These are phyloP conservation scores for Platycheirus rosarum DNA, from an alignment of 2,888 invertebrate species.

Conservation along the genomic window DNA sequence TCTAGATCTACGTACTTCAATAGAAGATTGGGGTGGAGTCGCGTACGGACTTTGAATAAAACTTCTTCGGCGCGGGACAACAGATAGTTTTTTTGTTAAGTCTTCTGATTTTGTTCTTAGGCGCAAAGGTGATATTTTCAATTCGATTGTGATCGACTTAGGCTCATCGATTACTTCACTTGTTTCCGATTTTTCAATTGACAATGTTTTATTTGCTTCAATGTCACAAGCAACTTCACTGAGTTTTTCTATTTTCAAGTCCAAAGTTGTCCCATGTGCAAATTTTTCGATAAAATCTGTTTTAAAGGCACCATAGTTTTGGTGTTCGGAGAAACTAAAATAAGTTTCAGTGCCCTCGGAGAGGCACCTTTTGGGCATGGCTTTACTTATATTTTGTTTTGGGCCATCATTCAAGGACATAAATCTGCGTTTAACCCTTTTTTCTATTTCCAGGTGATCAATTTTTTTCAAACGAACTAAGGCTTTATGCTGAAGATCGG, in stretches of 20 bases:
- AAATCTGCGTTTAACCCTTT: background rate
- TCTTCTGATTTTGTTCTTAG: slow-evolving; percentile 38
- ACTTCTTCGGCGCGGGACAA: slow-evolving; percentile 6
- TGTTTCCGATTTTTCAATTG: too few species aligned
- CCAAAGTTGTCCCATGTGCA: background rate
- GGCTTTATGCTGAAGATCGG: background rate
- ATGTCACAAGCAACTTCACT: too few species aligned
- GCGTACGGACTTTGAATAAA: background rate
- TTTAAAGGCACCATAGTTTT: background rate
- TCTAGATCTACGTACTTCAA: background rate
- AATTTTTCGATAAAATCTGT: background rate
- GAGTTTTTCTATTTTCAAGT: too few species aligned
- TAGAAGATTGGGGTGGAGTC: background rate
- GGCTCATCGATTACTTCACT: background rate
- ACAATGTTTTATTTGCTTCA: background rate
- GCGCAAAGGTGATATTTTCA: background rate
- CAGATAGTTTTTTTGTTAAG: slow-evolving; percentile 4
- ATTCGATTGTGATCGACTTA: too few species aligned
- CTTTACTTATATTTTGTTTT: background rate
- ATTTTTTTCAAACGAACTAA: background rate
- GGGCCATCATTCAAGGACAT: slow-evolving; percentile 13
- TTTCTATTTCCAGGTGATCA: background rate
- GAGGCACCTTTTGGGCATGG: slow-evolving; percentile 17
- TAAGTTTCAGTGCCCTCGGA: slow-evolving; percentile 3
- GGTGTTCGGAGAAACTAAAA: background rate